These are phyloP conservation scores for Dipodomys ordii DNA, from an alignment of 2,113 vertebrate species.

Conservation along the genomic window DNA sequence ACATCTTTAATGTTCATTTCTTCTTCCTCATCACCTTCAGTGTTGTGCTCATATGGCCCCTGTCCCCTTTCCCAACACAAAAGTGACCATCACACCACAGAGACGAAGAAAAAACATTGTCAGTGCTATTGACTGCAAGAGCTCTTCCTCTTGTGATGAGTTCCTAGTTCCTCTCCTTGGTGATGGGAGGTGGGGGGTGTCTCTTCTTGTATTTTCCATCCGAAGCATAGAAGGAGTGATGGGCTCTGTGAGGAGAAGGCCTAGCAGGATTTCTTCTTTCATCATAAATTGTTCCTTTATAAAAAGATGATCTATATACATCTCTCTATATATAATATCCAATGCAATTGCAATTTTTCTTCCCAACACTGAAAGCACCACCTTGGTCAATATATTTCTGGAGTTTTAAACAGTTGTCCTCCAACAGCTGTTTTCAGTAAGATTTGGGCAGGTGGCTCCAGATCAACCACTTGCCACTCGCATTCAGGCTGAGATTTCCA, in stretches of 20 bases:
- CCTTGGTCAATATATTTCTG: constrained; percentile 87
- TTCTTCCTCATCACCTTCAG: constrained; percentile 83
- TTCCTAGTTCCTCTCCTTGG: constrained; percentile 70
- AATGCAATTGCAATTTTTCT: constrained; percentile 85
- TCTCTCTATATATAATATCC: constrained; percentile 79
- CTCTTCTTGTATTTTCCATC: constrained; percentile 48
- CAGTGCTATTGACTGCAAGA: constrained; percentile 75
- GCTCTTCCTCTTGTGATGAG: constrained; percentile 61
- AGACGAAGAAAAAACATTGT: constrained; percentile 80
- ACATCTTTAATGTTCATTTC: constrained; percentile 86
- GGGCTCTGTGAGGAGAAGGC: constrained; percentile 72
- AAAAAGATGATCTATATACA: constrained; percentile 79
- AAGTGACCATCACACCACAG: constrained; percentile 83
- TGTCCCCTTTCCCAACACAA: constrained; percentile 74
- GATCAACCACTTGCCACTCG: constrained; percentile 91
- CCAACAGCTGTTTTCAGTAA: constrained; percentile 94
- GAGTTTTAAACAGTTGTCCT: constrained; percentile 94
- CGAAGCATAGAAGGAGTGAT: background rate
- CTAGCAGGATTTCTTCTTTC: constrained; percentile 81
- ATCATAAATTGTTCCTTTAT: constrained; percentile 88
- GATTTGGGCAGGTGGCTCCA: constrained; percentile 91
- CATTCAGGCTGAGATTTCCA: constrained; percentile 81
- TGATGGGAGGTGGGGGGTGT: constrained; percentile 41
- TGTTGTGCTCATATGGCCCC: constrained; percentile 36
- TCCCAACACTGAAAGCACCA: constrained; percentile 87